Evolutionary conservation across 2,888 invertebrate species (phyloP).

Genomic region (Icerya purchasi): DNA sequence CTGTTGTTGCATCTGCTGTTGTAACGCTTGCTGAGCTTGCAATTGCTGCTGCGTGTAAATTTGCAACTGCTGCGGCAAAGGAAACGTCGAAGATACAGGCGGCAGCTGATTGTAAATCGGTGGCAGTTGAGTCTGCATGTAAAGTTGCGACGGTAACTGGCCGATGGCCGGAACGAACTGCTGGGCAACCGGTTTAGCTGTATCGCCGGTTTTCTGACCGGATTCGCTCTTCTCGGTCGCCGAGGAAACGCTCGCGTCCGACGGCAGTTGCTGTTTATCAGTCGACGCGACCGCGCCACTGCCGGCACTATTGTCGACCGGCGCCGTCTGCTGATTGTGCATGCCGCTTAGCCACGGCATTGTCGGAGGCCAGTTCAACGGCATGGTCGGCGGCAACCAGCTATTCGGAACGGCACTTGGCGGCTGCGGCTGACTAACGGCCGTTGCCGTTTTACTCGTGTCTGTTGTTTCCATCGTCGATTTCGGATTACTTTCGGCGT

Average conservation of each 20-base stretch:
- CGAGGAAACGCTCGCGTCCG: background rate
- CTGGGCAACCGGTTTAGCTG: background rate
- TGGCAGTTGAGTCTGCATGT: background rate
- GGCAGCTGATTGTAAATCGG: background rate
- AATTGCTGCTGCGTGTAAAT: background rate
- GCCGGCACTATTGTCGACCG: no score
- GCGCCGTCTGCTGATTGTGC: background rate
- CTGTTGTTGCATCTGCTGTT: background rate
- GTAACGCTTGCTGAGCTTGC: slow-evolving; percentile 3
- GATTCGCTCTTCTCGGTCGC: background rate
- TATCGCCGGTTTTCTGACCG: background rate
- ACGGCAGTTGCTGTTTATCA: no score
- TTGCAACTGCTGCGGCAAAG: background rate
- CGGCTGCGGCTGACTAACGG: background rate
- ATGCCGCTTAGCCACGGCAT: background rate
- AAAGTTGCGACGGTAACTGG: background rate
- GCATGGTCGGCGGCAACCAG: background rate
- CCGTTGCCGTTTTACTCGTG: background rate
- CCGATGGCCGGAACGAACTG: background rate
- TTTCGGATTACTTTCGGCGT: background rate
- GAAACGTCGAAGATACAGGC: background rate
- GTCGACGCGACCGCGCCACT: no score
- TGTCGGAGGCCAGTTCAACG: background rate
- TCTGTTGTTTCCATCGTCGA: background rate
- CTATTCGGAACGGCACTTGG: background rate